A percentile compares a stretch with the other conserved stretches of the same genome.
Evolutionary conservation across 2,888 invertebrate species (phyloP).

Genomic region (Ommatoiulus sabulosus): DNA sequence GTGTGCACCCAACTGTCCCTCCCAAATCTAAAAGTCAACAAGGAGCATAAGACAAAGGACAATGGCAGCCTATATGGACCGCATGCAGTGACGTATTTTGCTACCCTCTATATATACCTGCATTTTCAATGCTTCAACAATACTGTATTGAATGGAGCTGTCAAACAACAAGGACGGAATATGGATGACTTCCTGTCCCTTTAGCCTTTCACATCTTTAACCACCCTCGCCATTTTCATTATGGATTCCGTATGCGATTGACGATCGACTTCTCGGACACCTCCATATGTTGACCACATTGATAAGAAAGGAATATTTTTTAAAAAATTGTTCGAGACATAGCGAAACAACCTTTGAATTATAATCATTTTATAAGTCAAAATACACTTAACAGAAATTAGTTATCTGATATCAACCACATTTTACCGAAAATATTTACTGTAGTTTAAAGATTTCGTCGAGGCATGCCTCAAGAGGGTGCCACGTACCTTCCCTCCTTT

Average conservation of each 20-base stretch:
- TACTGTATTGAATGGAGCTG: slow-evolving; percentile 53
- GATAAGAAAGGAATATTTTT: too few species aligned
- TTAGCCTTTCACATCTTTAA: slow-evolving; percentile 39
- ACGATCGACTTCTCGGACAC: background rate
- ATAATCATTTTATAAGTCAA: too few species aligned
- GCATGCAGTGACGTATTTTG: slow-evolving; percentile 46
- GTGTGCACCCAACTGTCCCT: background rate
- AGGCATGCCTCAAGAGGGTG: too few species aligned
- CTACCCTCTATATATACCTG: slow-evolving; percentile 49
- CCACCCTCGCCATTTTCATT: slow-evolving; percentile 10
- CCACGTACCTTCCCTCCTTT: too few species aligned
- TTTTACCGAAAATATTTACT: too few species aligned
- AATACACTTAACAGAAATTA: too few species aligned
- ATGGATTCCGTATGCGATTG: background rate
- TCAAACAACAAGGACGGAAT: slow-evolving; percentile 37
- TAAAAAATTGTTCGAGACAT: too few species aligned
- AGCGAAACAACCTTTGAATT: too few species aligned
- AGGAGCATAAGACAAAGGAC: slow-evolving; percentile 53
- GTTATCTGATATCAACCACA: too few species aligned
- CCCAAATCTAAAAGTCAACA: slow-evolving; percentile 49
- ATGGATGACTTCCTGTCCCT: slow-evolving; percentile 53
- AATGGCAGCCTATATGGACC: slow-evolving; percentile 39
- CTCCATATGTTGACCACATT: background rate
- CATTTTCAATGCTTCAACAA: slow-evolving; percentile 21
- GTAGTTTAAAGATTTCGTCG: too few species aligned